phyloP scores from a whole-genome alignment of 2,888 invertebrate species.

The Cryptophagus acutangulus region DNA sequence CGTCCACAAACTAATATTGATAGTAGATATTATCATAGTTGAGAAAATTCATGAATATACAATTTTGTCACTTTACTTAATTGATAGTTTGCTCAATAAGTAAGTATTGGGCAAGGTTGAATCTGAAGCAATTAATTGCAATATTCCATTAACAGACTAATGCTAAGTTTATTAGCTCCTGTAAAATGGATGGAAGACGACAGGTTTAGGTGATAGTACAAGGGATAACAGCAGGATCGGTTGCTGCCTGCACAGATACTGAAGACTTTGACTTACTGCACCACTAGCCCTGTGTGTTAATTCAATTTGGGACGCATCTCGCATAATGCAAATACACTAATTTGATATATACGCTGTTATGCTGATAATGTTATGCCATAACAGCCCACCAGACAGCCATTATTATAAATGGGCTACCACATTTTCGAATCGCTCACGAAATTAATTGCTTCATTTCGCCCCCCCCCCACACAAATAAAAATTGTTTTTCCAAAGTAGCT shows the following conservation, averaged over 20 bases:
- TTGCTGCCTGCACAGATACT: neutral
- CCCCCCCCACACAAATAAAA: too few relatives aligned
- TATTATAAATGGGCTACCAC: too few relatives aligned
- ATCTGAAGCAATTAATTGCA: conserved; percentile 23
- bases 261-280: conserved; percentile 2
- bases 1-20: conserved; percentile 4
- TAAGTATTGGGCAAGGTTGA: conserved; percentile 12
- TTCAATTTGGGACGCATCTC: conserved; percentile 1
- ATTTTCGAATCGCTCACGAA: too few relatives aligned
- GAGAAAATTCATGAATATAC: conserved; percentile 5
- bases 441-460: too few relatives aligned
- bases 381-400: neutral
- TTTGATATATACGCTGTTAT: conserved; percentile 1
- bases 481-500: too few relatives aligned
- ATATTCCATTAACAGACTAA: conserved; percentile 22
- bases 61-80: conserved; percentile 8
- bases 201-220: neutral
- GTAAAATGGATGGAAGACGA: neutral
- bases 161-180: conserved; percentile 19
- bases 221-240: conserved; percentile 2
- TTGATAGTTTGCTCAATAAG: conserved; percentile 2
- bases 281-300: conserved; percentile 1
- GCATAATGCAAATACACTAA: conserved; percentile 1
- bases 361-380: neutral
- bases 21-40: neutral